These are phyloP conservation scores for Gobionotothen gibberifrons DNA, from an alignment of 2,797 vertebrate species.

Conservation along the genomic window DNA sequence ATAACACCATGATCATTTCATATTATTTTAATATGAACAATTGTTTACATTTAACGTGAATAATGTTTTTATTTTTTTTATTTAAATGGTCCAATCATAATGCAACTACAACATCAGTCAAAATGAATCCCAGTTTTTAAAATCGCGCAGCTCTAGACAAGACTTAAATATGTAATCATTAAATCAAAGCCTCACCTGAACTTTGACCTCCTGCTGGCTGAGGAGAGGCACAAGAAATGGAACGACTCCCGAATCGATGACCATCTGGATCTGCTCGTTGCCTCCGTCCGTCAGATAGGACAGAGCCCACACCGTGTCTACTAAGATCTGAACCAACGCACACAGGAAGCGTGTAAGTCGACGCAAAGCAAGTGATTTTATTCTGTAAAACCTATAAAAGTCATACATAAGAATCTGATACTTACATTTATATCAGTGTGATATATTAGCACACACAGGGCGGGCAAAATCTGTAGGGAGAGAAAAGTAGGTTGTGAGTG, in stretches of 20 bases:
- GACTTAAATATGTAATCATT: neutral
- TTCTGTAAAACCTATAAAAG: neutral
- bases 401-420: constrained; percentile 60
- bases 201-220: constrained; percentile 99
- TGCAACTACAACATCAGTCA: too few species aligned
- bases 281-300: constrained; percentile 98
- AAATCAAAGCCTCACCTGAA: constrained; percentile 88
- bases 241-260: constrained; percentile 98
- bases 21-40: too few species aligned
- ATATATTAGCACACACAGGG: constrained; percentile 98
- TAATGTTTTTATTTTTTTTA: too few species aligned
- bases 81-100: too few species aligned
- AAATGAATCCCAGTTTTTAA: too few species aligned
- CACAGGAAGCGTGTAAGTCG: neutral
- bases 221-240: constrained; percentile 97
- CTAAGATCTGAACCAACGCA: constrained; percentile 89
- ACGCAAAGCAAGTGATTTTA: neutral
- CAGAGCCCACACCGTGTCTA: constrained; percentile 99
- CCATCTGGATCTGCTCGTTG: constrained; percentile 99
- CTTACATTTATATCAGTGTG: constrained; percentile 99
- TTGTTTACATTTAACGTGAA: too few species aligned
- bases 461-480: constrained; percentile 92
- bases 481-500: constrained; percentile 54
- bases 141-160: neutral
- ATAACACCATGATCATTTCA: too few species aligned